phyloP scores from a whole-genome alignment of 2,888 invertebrate species.

The Cremastinae sp. region DNA sequence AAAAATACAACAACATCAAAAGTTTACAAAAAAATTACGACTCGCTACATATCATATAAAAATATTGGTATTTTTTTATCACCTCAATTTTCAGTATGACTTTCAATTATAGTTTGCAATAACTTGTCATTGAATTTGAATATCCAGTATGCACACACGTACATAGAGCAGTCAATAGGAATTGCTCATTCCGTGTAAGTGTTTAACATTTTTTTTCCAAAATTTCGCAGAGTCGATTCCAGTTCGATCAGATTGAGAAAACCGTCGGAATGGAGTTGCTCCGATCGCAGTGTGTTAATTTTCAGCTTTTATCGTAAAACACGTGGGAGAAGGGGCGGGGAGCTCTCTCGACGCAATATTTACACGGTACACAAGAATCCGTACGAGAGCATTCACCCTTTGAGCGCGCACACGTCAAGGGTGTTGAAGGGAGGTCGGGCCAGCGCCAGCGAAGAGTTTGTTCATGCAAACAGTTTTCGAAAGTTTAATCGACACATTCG shows the following conservation, averaged over 20 bases:
- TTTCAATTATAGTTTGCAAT: too few species aligned
- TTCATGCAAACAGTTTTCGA: conserved; percentile 79
- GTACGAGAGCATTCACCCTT: conserved; percentile 29
- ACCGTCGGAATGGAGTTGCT: not conserved
- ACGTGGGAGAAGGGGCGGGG: not conserved
- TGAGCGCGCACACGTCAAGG: conserved; percentile 3
- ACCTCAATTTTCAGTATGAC: too few species aligned
- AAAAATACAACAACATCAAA: too few species aligned
- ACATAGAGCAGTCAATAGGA: too few species aligned
- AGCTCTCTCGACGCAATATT: conserved; percentile 18
- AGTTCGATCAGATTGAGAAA: not conserved
- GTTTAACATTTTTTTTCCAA: too few species aligned
- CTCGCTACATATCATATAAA: too few species aligned
- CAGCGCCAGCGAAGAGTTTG: conserved; percentile 63
- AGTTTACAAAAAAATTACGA: too few species aligned
- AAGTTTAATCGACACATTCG: conserved; percentile 78
- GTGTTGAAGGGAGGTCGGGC: conserved; percentile 2
- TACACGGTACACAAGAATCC: conserved; percentile 33
- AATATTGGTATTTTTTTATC: too few species aligned
- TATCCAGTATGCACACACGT: too few species aligned
- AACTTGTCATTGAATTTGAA: too few species aligned
- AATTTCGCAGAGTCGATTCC: too few species aligned
- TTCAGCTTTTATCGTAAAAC: conserved; percentile 68
- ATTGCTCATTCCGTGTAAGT: too few species aligned
- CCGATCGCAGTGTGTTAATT: conserved; percentile 68